A percentile compares a stretch with the other conserved stretches of the same genome.
Conservation (phyloP, 2,888 invertebrate genomes). For the Drosophila differens region DNA sequence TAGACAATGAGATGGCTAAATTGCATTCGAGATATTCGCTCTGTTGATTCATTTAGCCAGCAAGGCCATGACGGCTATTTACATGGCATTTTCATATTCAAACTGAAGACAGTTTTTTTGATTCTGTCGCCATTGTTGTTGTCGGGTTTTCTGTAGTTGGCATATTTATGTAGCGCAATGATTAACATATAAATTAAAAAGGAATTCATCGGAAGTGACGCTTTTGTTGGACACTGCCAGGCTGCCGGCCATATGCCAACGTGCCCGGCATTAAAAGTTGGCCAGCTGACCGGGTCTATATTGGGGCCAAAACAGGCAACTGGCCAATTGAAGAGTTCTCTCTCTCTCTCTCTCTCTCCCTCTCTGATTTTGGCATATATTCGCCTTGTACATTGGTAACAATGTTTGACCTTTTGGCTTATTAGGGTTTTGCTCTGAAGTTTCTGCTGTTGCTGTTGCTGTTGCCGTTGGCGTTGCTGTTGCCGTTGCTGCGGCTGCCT, state of each 20-base stretch:
- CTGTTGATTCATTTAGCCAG: slow-evolving; percentile 30
- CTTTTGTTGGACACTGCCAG: slow-evolving; percentile 7
- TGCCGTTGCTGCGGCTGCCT: slow-evolving; percentile 9
- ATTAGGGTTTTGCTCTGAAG: slow-evolving; percentile 45
- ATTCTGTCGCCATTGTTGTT: slow-evolving; percentile 7
- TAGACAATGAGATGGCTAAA: slow-evolving; percentile 58
- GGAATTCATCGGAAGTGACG: slow-evolving; percentile 53
- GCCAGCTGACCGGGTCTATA: slow-evolving; percentile 1
- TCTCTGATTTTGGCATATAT: slow-evolving; percentile 29
- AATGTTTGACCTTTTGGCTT: slow-evolving; percentile 71
- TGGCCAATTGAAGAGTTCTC: slow-evolving; percentile 34
- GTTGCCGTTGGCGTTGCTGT: slow-evolving; percentile 20
- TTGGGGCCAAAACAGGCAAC: slow-evolving; percentile 9
- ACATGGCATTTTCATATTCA: slow-evolving; percentile 44
- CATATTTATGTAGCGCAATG: slow-evolving; percentile 51
- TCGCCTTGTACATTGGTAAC: slow-evolving; percentile 31
- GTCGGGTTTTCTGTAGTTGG: slow-evolving; percentile 14
- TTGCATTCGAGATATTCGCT: slow-evolving; percentile 39
- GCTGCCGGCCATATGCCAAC: slow-evolving; percentile 39
- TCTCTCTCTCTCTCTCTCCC: neutral
- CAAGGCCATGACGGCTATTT: slow-evolving; percentile 20
- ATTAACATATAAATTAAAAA: slow-evolving; percentile 74
- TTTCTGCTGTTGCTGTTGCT: slow-evolving; percentile 12
- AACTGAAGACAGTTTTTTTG: slow-evolving; percentile 15
- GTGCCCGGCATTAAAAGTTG: slow-evolving; percentile 47